Evolutionary conservation across 2,113 vertebrate species (phyloP).

Genomic region (Toxostoma redivivum): DNA sequence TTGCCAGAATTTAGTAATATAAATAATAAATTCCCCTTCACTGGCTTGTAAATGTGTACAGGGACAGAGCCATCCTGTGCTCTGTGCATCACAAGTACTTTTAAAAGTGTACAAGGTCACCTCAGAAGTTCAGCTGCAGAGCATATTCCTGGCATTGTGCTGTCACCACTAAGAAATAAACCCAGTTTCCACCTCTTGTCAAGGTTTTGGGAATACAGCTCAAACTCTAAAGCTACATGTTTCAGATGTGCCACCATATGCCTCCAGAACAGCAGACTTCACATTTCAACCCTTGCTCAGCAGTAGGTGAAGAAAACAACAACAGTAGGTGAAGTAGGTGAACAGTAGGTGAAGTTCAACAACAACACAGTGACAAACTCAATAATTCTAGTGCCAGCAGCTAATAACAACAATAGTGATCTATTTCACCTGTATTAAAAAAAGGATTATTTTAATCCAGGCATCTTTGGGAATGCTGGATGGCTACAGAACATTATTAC

Average conservation of each 20-base stretch:
- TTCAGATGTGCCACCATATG: background rate
- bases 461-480: background rate
- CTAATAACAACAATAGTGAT: background rate
- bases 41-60: background rate
- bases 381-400: background rate
- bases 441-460: background rate
- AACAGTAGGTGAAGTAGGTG: too few relatives aligned
- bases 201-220: background rate
- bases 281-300: background rate
- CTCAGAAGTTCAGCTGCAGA: background rate
- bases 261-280: background rate
- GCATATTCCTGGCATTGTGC: background rate
- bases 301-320: background rate
- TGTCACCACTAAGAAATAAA: background rate
- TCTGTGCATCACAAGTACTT: background rate
- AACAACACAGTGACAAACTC: background rate
- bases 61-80: background rate
- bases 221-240: background rate
- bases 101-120: background rate
- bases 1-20: background rate
- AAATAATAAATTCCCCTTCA: background rate
- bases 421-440: background rate
- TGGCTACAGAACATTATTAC: conserved; percentile 60
- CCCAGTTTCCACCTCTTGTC: background rate
- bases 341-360: background rate